phyloP scores from a whole-genome alignment of 1,140 invertebrate genomes.

The Ostrea edulis region DNA sequence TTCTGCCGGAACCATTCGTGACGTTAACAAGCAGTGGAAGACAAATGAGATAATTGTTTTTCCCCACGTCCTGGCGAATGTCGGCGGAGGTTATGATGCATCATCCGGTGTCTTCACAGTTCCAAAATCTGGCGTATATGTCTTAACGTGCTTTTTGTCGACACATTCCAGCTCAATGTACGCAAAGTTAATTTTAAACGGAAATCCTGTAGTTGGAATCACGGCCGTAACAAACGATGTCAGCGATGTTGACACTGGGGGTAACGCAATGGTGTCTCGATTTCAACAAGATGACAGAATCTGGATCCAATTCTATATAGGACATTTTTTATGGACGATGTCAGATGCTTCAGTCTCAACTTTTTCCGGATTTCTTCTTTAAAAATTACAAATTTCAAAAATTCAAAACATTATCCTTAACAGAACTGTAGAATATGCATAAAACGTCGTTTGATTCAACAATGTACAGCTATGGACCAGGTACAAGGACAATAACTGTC shows the following conservation, averaged over 20 bases:
- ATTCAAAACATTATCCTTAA: too few relatives aligned
- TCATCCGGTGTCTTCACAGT: neutral
- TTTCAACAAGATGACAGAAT: neutral
- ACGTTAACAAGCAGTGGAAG: neutral
- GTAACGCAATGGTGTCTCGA: neutral
- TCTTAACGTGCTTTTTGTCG: neutral
- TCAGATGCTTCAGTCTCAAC: neutral
- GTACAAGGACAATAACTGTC: too few relatives aligned
- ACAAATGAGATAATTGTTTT: neutral
- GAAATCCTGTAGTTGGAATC: neutral
- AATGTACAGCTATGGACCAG: too few relatives aligned
- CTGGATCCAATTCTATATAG: neutral
- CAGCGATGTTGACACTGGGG: neutral
- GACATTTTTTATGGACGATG: neutral
- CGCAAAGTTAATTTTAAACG: neutral
- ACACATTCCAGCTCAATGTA: neutral
- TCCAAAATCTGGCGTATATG: neutral
- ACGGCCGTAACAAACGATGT: neutral
- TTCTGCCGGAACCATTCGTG: neutral
- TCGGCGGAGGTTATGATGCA: conserved; percentile 16
- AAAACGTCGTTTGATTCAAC: too few relatives aligned
- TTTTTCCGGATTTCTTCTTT: conserved; percentile 1
- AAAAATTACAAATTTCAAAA: too few relatives aligned
- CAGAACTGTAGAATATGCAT: too few relatives aligned
- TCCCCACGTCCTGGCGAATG: neutral